Evolutionary conservation across 2,888 invertebrate genomes (phyloP), one percentile per base, ranked within the genome.

Genomic region (Mimas tiliae): DNA sequence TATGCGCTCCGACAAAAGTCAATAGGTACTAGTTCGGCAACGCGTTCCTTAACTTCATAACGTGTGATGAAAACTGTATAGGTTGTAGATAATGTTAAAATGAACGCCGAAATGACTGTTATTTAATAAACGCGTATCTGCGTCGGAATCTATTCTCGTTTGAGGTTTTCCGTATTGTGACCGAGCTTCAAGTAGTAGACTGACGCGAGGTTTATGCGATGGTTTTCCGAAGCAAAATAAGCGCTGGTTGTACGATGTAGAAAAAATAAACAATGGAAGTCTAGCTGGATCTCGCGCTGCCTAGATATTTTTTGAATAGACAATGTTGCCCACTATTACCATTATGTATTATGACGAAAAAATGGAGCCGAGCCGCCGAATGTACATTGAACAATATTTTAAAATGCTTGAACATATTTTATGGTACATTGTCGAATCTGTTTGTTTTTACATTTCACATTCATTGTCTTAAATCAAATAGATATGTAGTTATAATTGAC

Each of bases 131-230:
- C 14, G 33, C 47, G 51, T 64, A 63, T 53, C 47, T 64, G 64
- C 21, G 53, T 72, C 63, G 64, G 70, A 73, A 76, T 78, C 70
- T 82, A 83, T 85, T 83, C 78, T 75, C 66, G 81, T 75, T 72
- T 77, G 80, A 84, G 71, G 80, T 84, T 80, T 85, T 80, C 82
- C 83, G 84, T 87, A 85, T 85, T 88, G 86, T 88, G 86, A 86
- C 82, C 77, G 78, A 73, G 74, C 79, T 74, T 80, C 72, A 79
- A 71, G 72, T 69, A 72, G 75, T 65, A 69, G 67, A 84, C 76
- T 83, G 89, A 86, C 85, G 85, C 75, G 78, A 70, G 81, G 84
- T 86, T 86, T 82, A 83, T 79, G 75, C 75, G 74, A 76, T 77
- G 74, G n/a, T 75, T 75, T 82, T 74, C 76, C 70, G 74, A 77